Conservation (phyloP, 1,140 invertebrate genomes). For the Zaprionus capensis region DNA sequence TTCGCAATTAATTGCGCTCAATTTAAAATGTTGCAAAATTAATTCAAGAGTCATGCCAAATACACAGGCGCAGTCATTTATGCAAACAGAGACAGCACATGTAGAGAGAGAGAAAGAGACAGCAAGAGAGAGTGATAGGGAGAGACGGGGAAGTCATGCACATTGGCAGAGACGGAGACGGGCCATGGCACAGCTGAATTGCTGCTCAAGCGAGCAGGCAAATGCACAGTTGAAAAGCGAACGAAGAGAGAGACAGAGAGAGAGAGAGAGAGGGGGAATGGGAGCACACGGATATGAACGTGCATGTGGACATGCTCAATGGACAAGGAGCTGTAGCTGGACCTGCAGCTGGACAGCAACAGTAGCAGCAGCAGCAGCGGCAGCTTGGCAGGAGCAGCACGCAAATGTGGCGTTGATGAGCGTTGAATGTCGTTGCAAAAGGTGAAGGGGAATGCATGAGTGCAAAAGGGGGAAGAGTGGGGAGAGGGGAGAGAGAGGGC, state of each 20-base stretch:
- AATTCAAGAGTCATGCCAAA: conserved; percentile 84
- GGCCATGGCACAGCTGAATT: conserved; percentile 67
- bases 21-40: conserved; percentile 84
- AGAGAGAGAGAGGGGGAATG: conserved; percentile 8
- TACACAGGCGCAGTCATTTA: conserved; percentile 82
- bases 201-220: conserved; percentile 78
- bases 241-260: conserved; percentile 3
- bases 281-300: conserved; percentile 11
- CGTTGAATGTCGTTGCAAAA: conserved; percentile 50
- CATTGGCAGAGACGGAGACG: not conserved
- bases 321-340: conserved; percentile 6
- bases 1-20: conserved; percentile 84
- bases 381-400: conserved; percentile 28
- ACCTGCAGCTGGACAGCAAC: conserved; percentile 9
- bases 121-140: not conserved
- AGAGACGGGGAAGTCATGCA: conserved; percentile 11
- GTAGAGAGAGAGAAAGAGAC: not conserved
- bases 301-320: conserved; percentile 7
- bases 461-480: not conserved
- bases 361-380: not conserved
- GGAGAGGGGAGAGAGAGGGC: not conserved
- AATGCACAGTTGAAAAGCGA: conserved; percentile 68
- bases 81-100: conserved; percentile 61
- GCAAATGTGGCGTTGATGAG: conserved; percentile 81
- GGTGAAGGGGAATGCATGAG: conserved; percentile 25